Base-by-base conservation (phyloP, 1,140 invertebrate species). In the Diploscapter pachys region DNA sequence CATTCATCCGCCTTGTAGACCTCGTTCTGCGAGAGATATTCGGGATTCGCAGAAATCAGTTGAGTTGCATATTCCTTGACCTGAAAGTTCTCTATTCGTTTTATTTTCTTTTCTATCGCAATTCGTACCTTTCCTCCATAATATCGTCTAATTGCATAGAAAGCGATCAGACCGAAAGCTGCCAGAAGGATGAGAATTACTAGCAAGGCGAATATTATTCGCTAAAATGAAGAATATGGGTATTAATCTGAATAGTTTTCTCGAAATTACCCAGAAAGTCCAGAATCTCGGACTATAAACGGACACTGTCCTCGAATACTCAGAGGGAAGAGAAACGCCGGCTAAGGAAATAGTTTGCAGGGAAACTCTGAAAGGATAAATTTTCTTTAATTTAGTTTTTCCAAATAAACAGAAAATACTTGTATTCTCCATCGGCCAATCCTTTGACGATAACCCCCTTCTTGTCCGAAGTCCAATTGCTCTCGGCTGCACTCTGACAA, bases 1-100 rank as follows among this genome's bases (percentile, higher is more conserved):
- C 95, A 98, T 83, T 96, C 93, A 86, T 98, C 95, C 50, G 92
- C 91, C 74, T 91, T 90, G 86, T 96, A 95, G 63, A 90, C 89
- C 77, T 84, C 81, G 75, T 84, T 80, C 69, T 85, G 81, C 69
- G 79, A 85, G 31, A 88, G 76, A 76, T 89, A 89, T 64, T 87
- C 86, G 13, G 88, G 88, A 84, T 88, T 89, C 48, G 86, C 82
- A 8, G 81, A 82, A 53, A 82, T 82, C 11, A 71, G 73, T 63
- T 82, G 82, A 31, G 74, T 57, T 56, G 65, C 71, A 56, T 84
- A 83, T 61, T 83, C 82, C 57, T 81, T 54, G 5, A 82, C 65
- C 59, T 84, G 81, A 68, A 54, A 48, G 8, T 52, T 11, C 48
- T 68, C 31, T 31, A 31, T 31, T 31, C 0, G 31, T 31, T 31